phyloP scores from a whole-genome alignment of 2,113 vertebrate genomes.

The Phyllostomus discolor region DNA sequence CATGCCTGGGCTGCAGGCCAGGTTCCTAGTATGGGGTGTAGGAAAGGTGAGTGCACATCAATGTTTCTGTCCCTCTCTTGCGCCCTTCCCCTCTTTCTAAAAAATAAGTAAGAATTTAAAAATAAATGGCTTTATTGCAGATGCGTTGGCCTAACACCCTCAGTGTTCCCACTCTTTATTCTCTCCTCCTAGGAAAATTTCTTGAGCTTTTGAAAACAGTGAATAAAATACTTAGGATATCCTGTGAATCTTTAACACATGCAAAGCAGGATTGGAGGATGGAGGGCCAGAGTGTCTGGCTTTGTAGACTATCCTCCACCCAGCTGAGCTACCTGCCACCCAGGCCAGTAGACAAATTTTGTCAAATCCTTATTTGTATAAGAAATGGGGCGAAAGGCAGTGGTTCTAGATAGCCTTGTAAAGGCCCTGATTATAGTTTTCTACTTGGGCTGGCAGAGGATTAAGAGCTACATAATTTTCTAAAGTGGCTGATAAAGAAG shows the following conservation, averaged over 20 bases:
- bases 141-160: not conserved
- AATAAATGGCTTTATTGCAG: not conserved
- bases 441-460: not conserved
- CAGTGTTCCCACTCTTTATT: not conserved
- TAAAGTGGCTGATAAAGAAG: not conserved
- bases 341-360: no score
- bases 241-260: not conserved
- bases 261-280: not conserved
- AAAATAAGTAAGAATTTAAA: no score
- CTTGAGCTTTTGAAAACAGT: not conserved
- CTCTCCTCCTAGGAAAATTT: not conserved
- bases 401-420: not conserved
- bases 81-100: no score
- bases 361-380: not conserved
- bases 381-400: not conserved
- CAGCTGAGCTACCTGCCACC: accelerated
- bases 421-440: not conserved
- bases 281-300: no score
- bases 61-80: no score
- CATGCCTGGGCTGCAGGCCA: no score
- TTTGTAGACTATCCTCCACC: accelerated
- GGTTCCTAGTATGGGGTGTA: no score
- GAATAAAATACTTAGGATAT: not conserved
- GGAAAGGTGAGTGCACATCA: no score
- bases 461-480: no score